Evolutionary conservation across 1,140 invertebrate genomes (phyloP), one percentile per base, ranked within the genome.

Genomic region (Cydia strobilella): DNA sequence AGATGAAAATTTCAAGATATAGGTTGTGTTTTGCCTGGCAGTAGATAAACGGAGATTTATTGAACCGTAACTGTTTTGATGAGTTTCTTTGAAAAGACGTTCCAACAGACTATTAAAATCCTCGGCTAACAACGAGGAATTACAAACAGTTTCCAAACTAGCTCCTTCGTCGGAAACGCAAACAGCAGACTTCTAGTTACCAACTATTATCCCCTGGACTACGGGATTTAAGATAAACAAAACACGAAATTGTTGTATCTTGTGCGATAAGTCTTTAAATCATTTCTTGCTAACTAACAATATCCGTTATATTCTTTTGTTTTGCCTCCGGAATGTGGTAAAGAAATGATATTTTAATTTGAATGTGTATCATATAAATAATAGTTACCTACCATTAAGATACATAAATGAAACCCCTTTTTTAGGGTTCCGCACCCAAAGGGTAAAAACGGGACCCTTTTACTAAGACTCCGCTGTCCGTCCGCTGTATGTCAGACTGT

Each of bases 181-280:
- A 89, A 86, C 85, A 86, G 82, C 81, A 80, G 72, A 82, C 82
- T 79, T 81, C 82, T 86, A 83, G 85, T 86, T 87, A 82, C 74
- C 74, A 87, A 85, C 88, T 90, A 86, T 89, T 88, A 90, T 88
- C 85, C 80, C 75, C 74, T 74, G 82, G 83, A 84, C 84, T 85
- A 90, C 80, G 81, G n/a, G 76, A 74, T 80, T 73, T 74, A 77
- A 78, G 78, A 84, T 77, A 80, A 82, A 82, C 78, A 69, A 74
- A 79, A 77, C 80, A 59, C 54, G 51, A 76, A 76, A 65, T 79
- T 23, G 18, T 82, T 80, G 27, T 39, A 54, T 25, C 25, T 72
- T 71, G 23, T 25, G 42, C 63, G 42, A 13, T 45, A 45, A 54
- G n/a, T 18, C 51, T 54, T 54, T 18, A 54, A 18, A 54, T 18